A percentile compares a stretch with the other conserved stretches of the same genome.
Conservation (phyloP, 1,140 invertebrate species). For the Whitmania pigra region DNA sequence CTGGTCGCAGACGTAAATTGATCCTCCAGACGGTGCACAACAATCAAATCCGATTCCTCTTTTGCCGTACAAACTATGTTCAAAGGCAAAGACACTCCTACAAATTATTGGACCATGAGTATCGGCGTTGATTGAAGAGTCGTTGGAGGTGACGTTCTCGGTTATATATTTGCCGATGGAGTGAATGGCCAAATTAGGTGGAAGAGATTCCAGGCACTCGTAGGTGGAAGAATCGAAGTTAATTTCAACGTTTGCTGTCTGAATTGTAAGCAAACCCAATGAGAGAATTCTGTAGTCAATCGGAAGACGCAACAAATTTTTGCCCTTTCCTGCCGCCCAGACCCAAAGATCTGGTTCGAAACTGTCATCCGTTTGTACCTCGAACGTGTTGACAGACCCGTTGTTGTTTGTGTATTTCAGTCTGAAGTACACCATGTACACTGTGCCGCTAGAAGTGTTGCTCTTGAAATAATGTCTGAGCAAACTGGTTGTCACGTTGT, state of each 20-base stretch:
- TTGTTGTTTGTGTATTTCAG: neutral
- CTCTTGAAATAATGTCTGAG: neutral
- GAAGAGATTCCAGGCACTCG: neutral
- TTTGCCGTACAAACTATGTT: slow-evolving; percentile 5
- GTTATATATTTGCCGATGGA: slow-evolving; percentile 6
- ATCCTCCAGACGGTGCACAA: slow-evolving; percentile 1
- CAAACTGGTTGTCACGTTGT: neutral
- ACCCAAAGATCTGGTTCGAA: slow-evolving; percentile 14
- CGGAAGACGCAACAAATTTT: slow-evolving; percentile 13
- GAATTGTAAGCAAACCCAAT: slow-evolving; percentile 13
- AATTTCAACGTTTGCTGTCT: slow-evolving; percentile 1
- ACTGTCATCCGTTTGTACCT: neutral
- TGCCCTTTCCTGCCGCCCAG: slow-evolving; percentile 15
- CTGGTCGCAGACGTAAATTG: slow-evolving; percentile 7
- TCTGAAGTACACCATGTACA: slow-evolving; percentile 17
- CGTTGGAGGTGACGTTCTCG: slow-evolving; percentile 14
- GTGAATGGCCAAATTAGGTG: neutral
- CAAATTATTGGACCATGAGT: slow-evolving; percentile 12
- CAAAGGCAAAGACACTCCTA: slow-evolving; percentile 16
- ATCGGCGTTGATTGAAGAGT: neutral
- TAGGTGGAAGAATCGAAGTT: neutral
- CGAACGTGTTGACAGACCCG: neutral
- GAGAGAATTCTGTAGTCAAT: slow-evolving; percentile 15
- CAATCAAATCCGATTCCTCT: slow-evolving; percentile 16
- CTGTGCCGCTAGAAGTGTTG: slow-evolving; percentile 6